phyloP scores from a whole-genome alignment of 2,113 vertebrate genomes.

The Macaca mulatta region DNA sequence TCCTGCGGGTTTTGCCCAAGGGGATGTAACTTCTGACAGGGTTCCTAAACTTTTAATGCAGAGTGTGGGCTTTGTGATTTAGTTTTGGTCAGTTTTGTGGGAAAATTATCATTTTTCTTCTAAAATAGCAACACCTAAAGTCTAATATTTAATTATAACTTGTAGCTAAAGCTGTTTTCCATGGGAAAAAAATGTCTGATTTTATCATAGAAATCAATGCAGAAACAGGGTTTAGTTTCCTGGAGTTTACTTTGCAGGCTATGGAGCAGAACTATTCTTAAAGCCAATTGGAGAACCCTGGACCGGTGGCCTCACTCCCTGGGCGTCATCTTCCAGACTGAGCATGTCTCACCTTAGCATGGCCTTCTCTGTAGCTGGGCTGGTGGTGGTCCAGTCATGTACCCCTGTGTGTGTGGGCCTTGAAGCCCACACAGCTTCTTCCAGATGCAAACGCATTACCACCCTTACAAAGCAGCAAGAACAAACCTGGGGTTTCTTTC shows the following conservation, averaged over 20 bases:
- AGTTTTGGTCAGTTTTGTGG: slow-evolving; percentile 49
- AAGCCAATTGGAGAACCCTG: not conserved
- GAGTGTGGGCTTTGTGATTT: not conserved
- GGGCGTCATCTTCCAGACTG: not conserved
- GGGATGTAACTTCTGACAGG: not conserved
- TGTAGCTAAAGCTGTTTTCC: slow-evolving; percentile 33
- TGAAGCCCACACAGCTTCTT: not conserved
- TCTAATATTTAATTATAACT: slow-evolving; percentile 32
- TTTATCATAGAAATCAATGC: slow-evolving; percentile 39
- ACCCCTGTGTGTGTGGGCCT: not conserved
- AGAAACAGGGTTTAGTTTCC: not conserved
- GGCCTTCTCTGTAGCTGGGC: not conserved
- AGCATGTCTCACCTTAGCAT: rapidly evolving
- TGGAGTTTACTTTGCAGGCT: not conserved
- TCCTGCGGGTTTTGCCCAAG: not conserved
- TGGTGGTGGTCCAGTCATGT: rapidly evolving
- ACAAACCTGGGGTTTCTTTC: not conserved
- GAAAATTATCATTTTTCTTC: slow-evolving; percentile 20
- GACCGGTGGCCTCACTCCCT: too few relatives aligned
- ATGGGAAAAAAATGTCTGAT: slow-evolving; percentile 43
- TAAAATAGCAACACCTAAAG: slow-evolving; percentile 32
- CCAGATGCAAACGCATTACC: not conserved
- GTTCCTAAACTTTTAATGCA: not conserved
- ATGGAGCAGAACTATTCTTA: not conserved
- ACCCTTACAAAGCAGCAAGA: not conserved